Percentiles rank a stretch among this genome's conserved stretches.
phyloP scores from a whole-genome alignment of 2,888 invertebrate genomes.

The Xylophagus ater region DNA sequence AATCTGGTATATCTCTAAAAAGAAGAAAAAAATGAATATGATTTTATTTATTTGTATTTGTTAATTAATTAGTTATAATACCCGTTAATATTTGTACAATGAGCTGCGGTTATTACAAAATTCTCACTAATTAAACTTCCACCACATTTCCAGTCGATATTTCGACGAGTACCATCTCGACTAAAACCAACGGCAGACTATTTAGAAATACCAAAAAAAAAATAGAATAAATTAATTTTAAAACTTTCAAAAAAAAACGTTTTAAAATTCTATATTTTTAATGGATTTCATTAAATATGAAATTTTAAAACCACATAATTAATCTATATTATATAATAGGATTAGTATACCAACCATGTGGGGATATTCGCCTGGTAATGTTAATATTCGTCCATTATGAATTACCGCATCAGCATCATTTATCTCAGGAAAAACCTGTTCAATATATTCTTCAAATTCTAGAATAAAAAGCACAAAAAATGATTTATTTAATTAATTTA shows the following conservation, averaged over 20 bases:
- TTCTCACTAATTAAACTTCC: slow-evolving; percentile 33
- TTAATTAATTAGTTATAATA: slow-evolving; percentile 13
- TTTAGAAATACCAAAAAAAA: slow-evolving; percentile 3
- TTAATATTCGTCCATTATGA: slow-evolving; percentile 30
- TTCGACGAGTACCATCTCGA: slow-evolving; percentile 12
- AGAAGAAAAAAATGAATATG: background rate
- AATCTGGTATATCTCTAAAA: slow-evolving; percentile 15
- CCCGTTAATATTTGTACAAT: slow-evolving; percentile 30
- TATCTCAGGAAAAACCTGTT: slow-evolving; percentile 27
- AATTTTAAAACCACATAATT: too few relatives aligned
- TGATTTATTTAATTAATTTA: too few relatives aligned
- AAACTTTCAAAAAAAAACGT: background rate
- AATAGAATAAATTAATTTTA: background rate
- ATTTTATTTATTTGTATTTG: background rate
- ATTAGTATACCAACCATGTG: too few relatives aligned
- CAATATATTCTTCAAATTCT: slow-evolving; percentile 33
- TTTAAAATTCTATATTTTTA: too few relatives aligned
- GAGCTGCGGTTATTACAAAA: slow-evolving; percentile 33
- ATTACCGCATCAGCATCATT: slow-evolving; percentile 29
- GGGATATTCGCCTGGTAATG: slow-evolving; percentile 33
- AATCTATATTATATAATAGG: too few relatives aligned
- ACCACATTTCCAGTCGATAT: slow-evolving; percentile 33
- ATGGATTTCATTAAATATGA: too few relatives aligned
- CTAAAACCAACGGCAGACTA: slow-evolving; percentile 28
- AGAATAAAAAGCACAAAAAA: too few relatives aligned